phyloP scores from a whole-genome alignment of 1,140 invertebrate species.

The Platyscapa corneri region DNA sequence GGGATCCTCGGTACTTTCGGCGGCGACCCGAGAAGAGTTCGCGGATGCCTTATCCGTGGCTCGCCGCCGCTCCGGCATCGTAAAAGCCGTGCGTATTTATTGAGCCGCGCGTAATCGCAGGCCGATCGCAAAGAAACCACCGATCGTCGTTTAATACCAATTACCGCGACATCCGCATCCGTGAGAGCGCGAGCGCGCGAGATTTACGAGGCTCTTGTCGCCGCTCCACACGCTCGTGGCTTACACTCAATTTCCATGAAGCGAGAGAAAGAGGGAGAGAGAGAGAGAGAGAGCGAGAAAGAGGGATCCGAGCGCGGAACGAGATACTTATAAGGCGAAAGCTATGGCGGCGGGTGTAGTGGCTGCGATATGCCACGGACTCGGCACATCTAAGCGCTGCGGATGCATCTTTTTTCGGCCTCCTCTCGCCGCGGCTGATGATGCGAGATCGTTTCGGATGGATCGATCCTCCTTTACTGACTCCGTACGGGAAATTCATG shows the following conservation, averaged over 20 bases:
- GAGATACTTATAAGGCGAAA: conserved; percentile 49
- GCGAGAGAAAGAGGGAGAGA: neutral
- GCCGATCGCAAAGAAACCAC: neutral
- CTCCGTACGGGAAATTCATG: neutral
- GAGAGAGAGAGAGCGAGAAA: neutral
- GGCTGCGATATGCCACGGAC: neutral
- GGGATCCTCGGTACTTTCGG: neutral
- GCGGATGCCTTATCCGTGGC: conserved; percentile 10
- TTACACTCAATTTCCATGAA: conserved; percentile 48
- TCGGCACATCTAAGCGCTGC: neutral
- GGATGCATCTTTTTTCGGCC: neutral
- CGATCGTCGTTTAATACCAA: conserved; percentile 54
- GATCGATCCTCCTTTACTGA: conserved; percentile 2
- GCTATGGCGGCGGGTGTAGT: neutral
- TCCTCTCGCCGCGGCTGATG: neutral
- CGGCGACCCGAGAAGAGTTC: neutral
- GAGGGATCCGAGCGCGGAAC: neutral
- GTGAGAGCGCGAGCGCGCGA: conserved; percentile 41
- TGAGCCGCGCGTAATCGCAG: conserved; percentile 19
- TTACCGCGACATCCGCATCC: conserved; percentile 54
- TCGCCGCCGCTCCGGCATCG: neutral
- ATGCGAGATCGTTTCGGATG: conserved; percentile 34
- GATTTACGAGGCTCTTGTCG: conserved; percentile 49
- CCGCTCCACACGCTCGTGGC: neutral
- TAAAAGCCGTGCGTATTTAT: conserved; percentile 28